phyloP scores from a whole-genome alignment of 2,113 vertebrate species.

The Poecile atricapillus region DNA sequence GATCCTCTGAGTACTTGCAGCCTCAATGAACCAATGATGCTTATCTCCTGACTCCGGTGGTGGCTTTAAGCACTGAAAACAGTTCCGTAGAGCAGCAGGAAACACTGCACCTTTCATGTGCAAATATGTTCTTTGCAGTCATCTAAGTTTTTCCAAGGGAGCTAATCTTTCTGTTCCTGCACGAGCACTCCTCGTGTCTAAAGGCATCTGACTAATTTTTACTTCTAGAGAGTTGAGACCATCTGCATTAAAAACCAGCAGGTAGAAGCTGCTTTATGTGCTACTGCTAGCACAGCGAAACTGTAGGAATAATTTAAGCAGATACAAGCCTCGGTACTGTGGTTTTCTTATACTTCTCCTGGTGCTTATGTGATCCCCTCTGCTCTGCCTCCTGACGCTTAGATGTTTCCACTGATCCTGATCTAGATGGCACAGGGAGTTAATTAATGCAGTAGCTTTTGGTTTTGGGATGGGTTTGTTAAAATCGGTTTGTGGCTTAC shows the following conservation, averaged over 20 bases:
- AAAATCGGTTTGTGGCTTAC: neutral
- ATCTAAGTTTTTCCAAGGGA: constrained; percentile 12
- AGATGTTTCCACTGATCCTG: neutral
- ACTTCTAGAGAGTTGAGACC: neutral
- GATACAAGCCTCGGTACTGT: neutral
- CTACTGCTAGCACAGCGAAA: neutral
- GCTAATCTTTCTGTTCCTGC: constrained; percentile 15
- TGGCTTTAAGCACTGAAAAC: neutral
- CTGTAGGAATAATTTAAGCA: neutral
- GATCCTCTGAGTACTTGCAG: neutral
- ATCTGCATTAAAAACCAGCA: neutral
- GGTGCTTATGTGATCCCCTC: neutral
- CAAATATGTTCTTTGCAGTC: neutral
- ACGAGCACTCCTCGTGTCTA: neutral
- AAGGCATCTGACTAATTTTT: neutral
- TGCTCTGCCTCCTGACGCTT: neutral
- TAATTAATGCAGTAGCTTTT: neutral
- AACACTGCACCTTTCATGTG: constrained; percentile 11
- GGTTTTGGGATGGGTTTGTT: neutral
- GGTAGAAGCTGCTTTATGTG: neutral
- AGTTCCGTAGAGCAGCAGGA: neutral
- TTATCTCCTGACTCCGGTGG: neutral
- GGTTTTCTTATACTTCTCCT: neutral
- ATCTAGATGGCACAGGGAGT: neutral
- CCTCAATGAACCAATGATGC: neutral